Base-by-base conservation (phyloP, 2,888 invertebrate genomes). In the Platycheirus albimanus region DNA sequence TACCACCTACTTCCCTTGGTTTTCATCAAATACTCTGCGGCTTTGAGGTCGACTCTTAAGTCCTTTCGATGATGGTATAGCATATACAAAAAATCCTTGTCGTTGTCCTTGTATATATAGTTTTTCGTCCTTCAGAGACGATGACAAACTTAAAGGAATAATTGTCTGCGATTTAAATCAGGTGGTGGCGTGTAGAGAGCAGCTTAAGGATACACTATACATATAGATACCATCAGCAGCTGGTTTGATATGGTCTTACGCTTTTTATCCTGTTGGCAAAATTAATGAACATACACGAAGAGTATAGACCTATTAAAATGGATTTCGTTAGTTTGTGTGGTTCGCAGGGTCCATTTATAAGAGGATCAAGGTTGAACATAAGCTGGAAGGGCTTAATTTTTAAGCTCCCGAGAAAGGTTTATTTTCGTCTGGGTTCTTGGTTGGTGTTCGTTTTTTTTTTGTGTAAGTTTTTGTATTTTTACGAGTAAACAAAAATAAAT, bases 111-210 rank as follows among this genome's bases (percentile, higher is more conserved):
- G n/a, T n/a, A 24, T 24, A n/a, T 24, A 33, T 33, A 30, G 51
- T 17, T 28, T 15, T 3, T 52, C 58, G 61, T 54, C 24, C 51
- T 24, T 19, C 15, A 38, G 13, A 13, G 28, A 30, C 58, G 67
- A 70, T 70, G 77, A 71, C 64, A 77, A 70, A 64, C 64, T 77
- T 64, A 1, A 64, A 75, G 58, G 70, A 80, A 80, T 75, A 45
- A 51, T 75, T 80, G 70, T 64, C 64, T 58, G 58, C 56, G 70
- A 80, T 75, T 75, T 70, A 64, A 70, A 75, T 75, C 58, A 58
- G 43, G 15, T 75, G 80, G 64, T 30, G 52, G 51, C 30, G 51
- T 70, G 64, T 64, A 70, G 56, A 66, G 11, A 70, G 51, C 17
- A 51, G 51, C 58, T 47, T 45, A 15, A 63, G 43, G 56, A 58